phyloP scores from a whole-genome alignment of 2,888 invertebrate species.

The Drosophila lacicola region DNA sequence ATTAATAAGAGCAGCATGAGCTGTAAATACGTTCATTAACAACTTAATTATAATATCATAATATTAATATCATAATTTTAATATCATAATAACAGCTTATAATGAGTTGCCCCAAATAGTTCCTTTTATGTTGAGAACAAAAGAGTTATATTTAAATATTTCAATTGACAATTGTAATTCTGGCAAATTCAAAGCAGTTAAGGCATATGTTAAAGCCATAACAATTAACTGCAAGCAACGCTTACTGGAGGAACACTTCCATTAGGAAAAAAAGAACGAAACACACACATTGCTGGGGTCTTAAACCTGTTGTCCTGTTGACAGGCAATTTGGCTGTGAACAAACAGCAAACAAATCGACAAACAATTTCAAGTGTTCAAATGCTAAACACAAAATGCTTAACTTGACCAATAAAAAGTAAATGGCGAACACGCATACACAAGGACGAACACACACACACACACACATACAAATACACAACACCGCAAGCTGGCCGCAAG shows the following conservation, averaged over 20 bases:
- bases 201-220: background rate
- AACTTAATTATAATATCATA: no score
- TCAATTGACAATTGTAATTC: no score
- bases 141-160: no score
- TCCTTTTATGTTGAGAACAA: background rate
- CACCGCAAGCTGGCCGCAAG: constrained; percentile 65
- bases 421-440: constrained; percentile 50
- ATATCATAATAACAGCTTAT: no score
- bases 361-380: constrained; percentile 68
- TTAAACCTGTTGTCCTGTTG: constrained; percentile 46
- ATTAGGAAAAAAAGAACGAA: background rate
- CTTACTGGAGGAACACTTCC: background rate
- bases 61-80: no score
- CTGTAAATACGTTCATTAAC: no score
- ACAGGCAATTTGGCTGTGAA: constrained; percentile 50
- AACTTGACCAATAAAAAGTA: constrained; percentile 68
- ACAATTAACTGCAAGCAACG: constrained; percentile 12
- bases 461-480: constrained; percentile 16
- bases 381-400: constrained; percentile 62
- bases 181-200: background rate
- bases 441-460: constrained; percentile 22
- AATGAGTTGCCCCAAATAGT: no score
- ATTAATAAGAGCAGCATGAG: no score
- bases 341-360: constrained; percentile 67
- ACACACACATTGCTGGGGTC: constrained; percentile 24